These are phyloP conservation scores for Marmota flaviventris DNA, from an alignment of 2,113 vertebrate genomes.

Conservation along the genomic window DNA sequence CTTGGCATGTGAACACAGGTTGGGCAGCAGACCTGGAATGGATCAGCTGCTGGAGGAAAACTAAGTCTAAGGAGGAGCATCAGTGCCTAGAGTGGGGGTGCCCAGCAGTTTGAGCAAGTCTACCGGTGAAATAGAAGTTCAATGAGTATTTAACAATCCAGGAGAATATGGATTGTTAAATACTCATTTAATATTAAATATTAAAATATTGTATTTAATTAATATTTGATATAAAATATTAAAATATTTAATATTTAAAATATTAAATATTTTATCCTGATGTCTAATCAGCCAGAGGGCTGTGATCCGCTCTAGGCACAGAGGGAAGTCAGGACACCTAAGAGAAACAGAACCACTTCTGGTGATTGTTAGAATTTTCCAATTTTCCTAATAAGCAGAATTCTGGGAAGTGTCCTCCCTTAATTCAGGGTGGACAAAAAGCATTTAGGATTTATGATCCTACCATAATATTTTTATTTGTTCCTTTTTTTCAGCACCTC, in stretches of 20 bases:
- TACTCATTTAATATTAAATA: too few relatives aligned
- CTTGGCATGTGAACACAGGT: neutral
- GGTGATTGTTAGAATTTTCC: constrained; percentile 58
- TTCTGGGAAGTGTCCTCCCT: constrained; percentile 39
- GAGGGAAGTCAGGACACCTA: neutral
- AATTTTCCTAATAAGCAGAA: constrained; percentile 47
- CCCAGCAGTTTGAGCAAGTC: neutral
- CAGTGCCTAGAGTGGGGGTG: neutral
- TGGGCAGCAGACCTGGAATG: neutral
- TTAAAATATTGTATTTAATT: too few relatives aligned
- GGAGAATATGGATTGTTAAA: neutral
- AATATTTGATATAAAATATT: too few relatives aligned
- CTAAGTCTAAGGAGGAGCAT: neutral
- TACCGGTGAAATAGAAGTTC: neutral
- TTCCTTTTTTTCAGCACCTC: neutral
- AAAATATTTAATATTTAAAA: too few relatives aligned
- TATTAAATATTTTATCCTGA: neutral
- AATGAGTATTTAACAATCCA: neutral
- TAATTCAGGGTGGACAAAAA: constrained; percentile 9
- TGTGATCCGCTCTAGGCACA: neutral
- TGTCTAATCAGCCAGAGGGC: neutral
- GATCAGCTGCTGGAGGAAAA: neutral
- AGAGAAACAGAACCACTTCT: constrained; percentile 66
- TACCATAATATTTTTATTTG: constrained; percentile 15
- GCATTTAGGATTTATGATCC: neutral